Percentiles rank a stretch among this genome's conserved stretches.
Evolutionary conservation across 2,113 vertebrate genomes (phyloP).

Genomic region (Genyomyrus donnyi): DNA sequence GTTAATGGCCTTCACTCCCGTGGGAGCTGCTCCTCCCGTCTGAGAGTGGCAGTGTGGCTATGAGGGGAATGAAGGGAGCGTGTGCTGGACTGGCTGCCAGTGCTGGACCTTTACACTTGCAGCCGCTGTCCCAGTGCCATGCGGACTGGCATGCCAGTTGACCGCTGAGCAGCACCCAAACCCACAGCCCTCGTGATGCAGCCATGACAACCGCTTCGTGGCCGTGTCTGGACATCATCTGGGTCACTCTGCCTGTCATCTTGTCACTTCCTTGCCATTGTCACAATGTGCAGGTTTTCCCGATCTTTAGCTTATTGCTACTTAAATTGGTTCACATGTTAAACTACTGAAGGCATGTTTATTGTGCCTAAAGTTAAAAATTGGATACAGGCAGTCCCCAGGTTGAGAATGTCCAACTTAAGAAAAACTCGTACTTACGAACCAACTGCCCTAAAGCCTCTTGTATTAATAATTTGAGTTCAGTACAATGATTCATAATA

Average conservation of each 20-base stretch:
- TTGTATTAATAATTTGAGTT: background rate
- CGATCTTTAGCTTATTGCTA: background rate
- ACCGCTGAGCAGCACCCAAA: slow-evolving; percentile 6
- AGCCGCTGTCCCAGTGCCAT: background rate
- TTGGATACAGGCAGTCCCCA: background rate
- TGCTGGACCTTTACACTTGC: background rate
- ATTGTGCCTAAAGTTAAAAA: background rate
- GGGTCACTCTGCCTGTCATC: background rate
- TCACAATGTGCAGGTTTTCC: background rate
- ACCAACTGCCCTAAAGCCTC: background rate
- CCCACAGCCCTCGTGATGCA: background rate
- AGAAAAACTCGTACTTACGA: background rate
- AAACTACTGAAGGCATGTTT: background rate
- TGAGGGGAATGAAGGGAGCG: background rate
- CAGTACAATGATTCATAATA: background rate
- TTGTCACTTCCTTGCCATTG: background rate
- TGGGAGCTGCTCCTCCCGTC: background rate
- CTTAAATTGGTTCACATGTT: background rate
- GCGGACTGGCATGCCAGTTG: background rate
- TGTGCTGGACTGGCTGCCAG: background rate
- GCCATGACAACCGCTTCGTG: background rate
- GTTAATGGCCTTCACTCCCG: background rate
- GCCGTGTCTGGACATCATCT: background rate
- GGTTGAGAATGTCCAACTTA: background rate
- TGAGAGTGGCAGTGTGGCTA: background rate